Evolutionary conservation across 2,113 vertebrate genomes (phyloP).

Genomic region (Sinocyclocheilus grahami): DNA sequence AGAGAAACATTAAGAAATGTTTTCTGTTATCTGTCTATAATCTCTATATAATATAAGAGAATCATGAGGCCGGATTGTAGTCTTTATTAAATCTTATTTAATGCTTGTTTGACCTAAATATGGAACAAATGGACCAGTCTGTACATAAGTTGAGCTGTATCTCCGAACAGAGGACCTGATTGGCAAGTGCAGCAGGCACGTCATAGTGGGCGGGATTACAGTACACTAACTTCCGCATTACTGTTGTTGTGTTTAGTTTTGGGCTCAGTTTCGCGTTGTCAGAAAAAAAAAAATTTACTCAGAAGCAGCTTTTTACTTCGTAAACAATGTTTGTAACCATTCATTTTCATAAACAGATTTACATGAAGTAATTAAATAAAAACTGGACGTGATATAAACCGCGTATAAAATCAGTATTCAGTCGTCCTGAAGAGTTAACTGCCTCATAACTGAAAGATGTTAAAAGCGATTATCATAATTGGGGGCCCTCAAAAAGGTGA

Average conservation of each 20-base stretch:
- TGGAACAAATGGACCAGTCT: neutral
- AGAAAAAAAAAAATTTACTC: neutral
- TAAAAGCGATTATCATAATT: constrained; percentile 93
- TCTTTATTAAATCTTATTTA: neutral
- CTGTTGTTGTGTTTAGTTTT: neutral
- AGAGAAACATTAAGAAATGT: neutral
- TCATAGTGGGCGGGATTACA: neutral
- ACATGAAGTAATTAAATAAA: neutral
- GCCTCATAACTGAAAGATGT: constrained; percentile 71
- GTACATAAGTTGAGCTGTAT: neutral
- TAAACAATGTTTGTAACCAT: neutral
- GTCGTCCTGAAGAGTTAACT: neutral
- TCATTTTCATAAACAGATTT: neutral
- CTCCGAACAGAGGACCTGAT: neutral
- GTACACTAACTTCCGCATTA: constrained; percentile 42
- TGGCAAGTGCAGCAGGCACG: neutral
- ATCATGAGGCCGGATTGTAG: neutral
- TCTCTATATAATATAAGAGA: neutral
- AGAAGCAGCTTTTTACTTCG: neutral
- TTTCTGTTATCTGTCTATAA: neutral
- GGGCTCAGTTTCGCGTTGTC: neutral
- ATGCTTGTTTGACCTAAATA: constrained; percentile 16
- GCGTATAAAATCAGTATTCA: neutral
- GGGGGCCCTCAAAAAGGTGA: constrained; percentile 97
- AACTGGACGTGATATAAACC: neutral